Base-by-base conservation (phyloP, 2,797 vertebrate species). In the Atherinosoma microstoma region DNA sequence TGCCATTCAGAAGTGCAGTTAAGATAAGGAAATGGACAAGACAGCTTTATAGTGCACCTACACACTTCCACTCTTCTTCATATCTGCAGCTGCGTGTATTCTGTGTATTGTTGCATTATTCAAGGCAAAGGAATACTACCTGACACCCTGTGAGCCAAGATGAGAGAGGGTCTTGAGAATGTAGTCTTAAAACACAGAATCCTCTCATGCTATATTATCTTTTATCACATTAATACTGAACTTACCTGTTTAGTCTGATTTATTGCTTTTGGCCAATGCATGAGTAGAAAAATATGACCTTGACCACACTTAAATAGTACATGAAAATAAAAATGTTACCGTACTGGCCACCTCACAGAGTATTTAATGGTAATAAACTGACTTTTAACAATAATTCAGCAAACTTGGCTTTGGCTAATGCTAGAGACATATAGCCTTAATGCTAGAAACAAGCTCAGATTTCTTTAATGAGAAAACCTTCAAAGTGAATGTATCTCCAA, bases 1-100 rank as follows among this genome's bases (percentile, higher is more conserved):
- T 58, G 60, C 68, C 73, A 82, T 85, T 82, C 76, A 86, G 76
- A 75, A 64, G 22, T 72, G 70, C 68, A 35, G 84, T 83, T 80
- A 68, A 77, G 76, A 88, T 84, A 85, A 83, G 75, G 57, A 66
- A 70, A 67, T 30, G 38, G 64, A 83, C 78, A 69, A 82, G 73
- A 79, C 68, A 42, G 78, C 83, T 86, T 83, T 75, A 85, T 83
- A 75, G 72, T 70, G 56, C 75, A 62, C 72, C 73, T 66, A 34
- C 63, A 76, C 47, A 51, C 56, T 7, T 59, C 9, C 42, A 67
- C 57, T 42, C 47, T 36, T 53, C 67, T 72, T 75, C 30, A 73
- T 57, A 77, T 62, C 57, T 56, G 67, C 67, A 57, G 64, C 68
- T 67, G 27, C 54, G 58, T 67, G 72, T 60, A 64, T 78, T 80